Percentiles rank a stretch among this genome's conserved stretches.
These are phyloP conservation scores for Clunio marinus DNA, from an alignment of 2,888 invertebrate species.

Conservation along the genomic window DNA sequence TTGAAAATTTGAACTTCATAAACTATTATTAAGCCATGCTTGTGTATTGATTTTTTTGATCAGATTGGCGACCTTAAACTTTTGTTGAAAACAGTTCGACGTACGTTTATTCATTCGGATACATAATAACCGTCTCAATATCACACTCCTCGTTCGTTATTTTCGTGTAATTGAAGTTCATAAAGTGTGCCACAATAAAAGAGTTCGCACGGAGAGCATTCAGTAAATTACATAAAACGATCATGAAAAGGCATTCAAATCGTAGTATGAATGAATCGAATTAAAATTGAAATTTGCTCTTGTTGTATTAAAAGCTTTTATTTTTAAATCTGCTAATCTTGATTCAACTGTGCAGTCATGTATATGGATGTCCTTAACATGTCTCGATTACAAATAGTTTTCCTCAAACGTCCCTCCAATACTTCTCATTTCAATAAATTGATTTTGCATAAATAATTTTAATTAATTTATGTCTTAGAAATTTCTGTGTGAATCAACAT, in stretches of 20 bases:
- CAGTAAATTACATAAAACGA: neutral
- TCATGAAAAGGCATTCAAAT: no score
- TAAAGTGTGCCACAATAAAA: slow-evolving; percentile 7
- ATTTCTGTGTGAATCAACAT: no score
- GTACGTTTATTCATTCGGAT: no score
- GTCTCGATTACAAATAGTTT: slow-evolving; percentile 2
- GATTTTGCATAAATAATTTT: no score
- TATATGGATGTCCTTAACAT: neutral
- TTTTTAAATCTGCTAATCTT: no score
- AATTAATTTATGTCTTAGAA: no score
- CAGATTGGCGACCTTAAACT: slow-evolving; percentile 4
- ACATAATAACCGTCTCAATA: slow-evolving; percentile 10
- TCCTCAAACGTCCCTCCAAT: no score
- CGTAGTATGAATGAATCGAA: slow-evolving; percentile 1
- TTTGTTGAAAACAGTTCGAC: neutral
- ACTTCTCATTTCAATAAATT: no score
- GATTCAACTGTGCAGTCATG: neutral
- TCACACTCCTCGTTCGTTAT: neutral
- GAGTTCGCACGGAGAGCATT: neutral
- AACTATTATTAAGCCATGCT: neutral
- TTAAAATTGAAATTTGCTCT: no score
- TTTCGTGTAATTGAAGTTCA: slow-evolving; percentile 2
- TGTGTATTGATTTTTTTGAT: no score
- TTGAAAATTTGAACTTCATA: neutral
- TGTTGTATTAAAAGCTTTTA: neutral